A percentile compares a stretch with the other conserved stretches of the same genome.
Conservation (phyloP, 2,113 vertebrate species). For the Oryzias celebensis region DNA sequence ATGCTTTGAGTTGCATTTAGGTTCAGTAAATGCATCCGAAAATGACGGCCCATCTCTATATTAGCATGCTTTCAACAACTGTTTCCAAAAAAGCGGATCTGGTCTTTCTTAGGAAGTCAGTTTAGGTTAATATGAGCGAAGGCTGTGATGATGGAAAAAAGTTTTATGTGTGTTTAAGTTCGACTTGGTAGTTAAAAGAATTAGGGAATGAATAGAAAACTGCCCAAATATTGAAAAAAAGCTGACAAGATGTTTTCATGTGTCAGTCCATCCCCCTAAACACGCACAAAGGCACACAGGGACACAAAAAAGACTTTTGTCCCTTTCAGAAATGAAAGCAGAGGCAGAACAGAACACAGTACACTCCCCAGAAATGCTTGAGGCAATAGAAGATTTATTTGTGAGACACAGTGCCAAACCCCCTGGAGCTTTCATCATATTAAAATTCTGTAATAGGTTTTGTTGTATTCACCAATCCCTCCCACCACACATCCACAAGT, state of each 20-base stretch:
- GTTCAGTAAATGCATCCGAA: too few relatives aligned
- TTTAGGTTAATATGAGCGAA: neutral
- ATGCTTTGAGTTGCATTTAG: too few relatives aligned
- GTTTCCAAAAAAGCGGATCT: neutral
- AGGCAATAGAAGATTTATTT: slow-evolving; percentile 57
- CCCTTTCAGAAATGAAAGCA: slow-evolving; percentile 33
- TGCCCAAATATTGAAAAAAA: slow-evolving; percentile 34
- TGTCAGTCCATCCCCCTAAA: slow-evolving; percentile 10
- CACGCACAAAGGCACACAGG: slow-evolving; percentile 13
- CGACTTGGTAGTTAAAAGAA: neutral
- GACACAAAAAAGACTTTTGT: slow-evolving; percentile 22
- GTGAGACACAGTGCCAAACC: slow-evolving; percentile 48
- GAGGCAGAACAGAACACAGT: slow-evolving; percentile 29
- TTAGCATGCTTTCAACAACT: too few relatives aligned
- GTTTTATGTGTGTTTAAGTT: slow-evolving; percentile 4
- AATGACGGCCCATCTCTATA: too few relatives aligned
- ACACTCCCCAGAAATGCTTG: slow-evolving; percentile 28
- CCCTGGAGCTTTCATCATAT: slow-evolving; percentile 56
- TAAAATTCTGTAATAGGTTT: slow-evolving; percentile 60
- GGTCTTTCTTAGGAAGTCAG: neutral
- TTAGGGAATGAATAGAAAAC: slow-evolving; percentile 17
- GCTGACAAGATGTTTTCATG: slow-evolving; percentile 36
- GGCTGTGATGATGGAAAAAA: neutral
- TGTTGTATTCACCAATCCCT: slow-evolving; percentile 36
- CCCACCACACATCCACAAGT: slow-evolving; percentile 7